Evolutionary conservation across 2,888 invertebrate species (phyloP), one percentile per base, ranked within the genome.

Genomic region (Cephus pygmeus): DNA sequence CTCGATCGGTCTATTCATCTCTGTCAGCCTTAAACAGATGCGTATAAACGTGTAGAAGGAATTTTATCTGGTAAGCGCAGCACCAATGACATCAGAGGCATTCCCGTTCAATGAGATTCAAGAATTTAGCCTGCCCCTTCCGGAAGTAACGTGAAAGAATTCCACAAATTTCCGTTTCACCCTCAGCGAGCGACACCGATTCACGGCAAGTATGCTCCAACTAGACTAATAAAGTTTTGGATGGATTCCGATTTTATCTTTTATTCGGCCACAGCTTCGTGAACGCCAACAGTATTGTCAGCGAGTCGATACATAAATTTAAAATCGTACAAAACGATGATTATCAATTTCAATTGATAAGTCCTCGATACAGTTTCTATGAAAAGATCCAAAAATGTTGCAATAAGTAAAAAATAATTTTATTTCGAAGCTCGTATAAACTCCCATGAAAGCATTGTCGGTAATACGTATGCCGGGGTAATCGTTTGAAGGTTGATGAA

Each of bases 71-170:
- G 23, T 23, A 56, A 23, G 56, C 56, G 23, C 23, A 23, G 23
- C 56, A 56, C 56, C 23, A 23, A 56, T 23, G 56, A 56, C 56
- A 15, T 56, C 56, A 23, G 23, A 23, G 56, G 9, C 56, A 56
- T 23, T 56, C 56, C 23, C 23, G 23, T 56, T 56, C 56, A 56
- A 56, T 56, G 56, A 56, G 56, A 56, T 56, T 56, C 23, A 56
- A 56, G 56, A 56, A 56, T 56, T 15, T 56, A 56, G 9, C 56
- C 33, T 34, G 56, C 31, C 11, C 34, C 68, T 23, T 75, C 33
- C 33, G 75, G 33, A 11, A n/a, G 3, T 68, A 75, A 30, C 34
- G 33, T 75, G 75, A 75, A n/a, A 34, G 40, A 11, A 75, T 68
- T 23, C 9, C 68, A 68, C 68, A 31, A 30, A 71, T 36, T 56